Base-by-base conservation (phyloP, 2,113 vertebrate species). In the Atractosteus spatula region DNA sequence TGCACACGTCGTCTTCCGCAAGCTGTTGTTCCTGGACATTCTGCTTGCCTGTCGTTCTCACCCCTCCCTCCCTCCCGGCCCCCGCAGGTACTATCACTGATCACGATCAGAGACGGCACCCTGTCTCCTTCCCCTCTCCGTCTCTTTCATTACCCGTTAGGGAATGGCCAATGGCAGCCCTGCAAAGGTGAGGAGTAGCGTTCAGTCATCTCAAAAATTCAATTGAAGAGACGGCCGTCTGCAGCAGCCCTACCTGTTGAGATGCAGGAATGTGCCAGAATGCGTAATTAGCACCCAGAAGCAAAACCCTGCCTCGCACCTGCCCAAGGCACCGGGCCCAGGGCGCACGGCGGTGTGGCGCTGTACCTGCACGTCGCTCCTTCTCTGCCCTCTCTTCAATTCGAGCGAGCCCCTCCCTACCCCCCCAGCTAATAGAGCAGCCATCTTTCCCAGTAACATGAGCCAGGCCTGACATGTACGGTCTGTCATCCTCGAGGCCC, bases 391-490 rank as follows among this genome's bases (percentile, higher is more conserved):
- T 85, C 87, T 80, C 79, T 51, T 51, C 72, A 75, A 63, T 65
- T 74, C 12, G 67, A 64, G 77, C 79, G 6, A 7, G 7, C 41
- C 69, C 42, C 56, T 43, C 11, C 17, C 17, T 29, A 14, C 5
- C 44, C 4, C 43, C 41, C 3, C 13, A 80, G 81, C 78, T 82
- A 72, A 75, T 73, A 66, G 77, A n/a, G 47, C 79, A 57, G 79
- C 82, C 79, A 81, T 82, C 74, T 84, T 80, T 79, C 42, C 70
- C 66, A 81, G 84, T 75, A 90, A 87, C 77, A 62, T 67, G 80
- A 91, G 89, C 87, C 86, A 81, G 79, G 82, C 81, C 88, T 83
- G 87, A 90, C 87, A 85, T 85, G 84, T 84, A 85, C 84, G 87
- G 88, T 89, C 88, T 89, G 84, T 88, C 86, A 74, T 75, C 72